Conservation (phyloP, 2,888 invertebrate species). For the Toxonevra muliebris region DNA sequence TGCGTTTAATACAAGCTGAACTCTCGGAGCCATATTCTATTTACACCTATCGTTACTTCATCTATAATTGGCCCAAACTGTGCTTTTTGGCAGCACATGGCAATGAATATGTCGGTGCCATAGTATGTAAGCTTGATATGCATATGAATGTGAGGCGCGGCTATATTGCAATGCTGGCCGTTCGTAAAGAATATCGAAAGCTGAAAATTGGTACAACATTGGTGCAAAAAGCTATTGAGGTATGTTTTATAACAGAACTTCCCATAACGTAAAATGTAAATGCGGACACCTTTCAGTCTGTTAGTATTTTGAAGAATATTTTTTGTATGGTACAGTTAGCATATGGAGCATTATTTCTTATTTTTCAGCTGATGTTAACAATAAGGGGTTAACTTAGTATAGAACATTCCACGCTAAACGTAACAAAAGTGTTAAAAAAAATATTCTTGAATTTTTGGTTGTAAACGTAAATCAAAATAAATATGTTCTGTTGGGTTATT, state of each 20-base stretch:
- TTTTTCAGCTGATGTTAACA: too few relatives aligned
- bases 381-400: too few relatives aligned
- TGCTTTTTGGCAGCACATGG: constrained; percentile 95
- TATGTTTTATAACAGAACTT: constrained; percentile 52
- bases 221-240: constrained; percentile 81
- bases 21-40: constrained; percentile 99
- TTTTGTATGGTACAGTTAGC: too few relatives aligned
- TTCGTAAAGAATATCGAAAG: constrained; percentile 94
- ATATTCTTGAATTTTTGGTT: too few relatives aligned
- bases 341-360: too few relatives aligned
- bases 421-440: too few relatives aligned
- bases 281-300: too few relatives aligned
- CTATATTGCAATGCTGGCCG: constrained; percentile 99
- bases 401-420: too few relatives aligned
- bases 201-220: constrained; percentile 89
- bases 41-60: constrained; percentile 99
- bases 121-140: constrained; percentile 97
- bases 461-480: too few relatives aligned
- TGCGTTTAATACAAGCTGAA: constrained; percentile 98
- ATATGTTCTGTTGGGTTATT: too few relatives aligned
- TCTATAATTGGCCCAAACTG: constrained; percentile 99
- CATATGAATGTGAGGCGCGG: constrained; percentile 92
- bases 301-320: too few relatives aligned
- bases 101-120: constrained; percentile 92
- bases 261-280: background rate